Conservation (phyloP, 92 coral and sea anemone species). For the Paramuricea clavata region DNA sequence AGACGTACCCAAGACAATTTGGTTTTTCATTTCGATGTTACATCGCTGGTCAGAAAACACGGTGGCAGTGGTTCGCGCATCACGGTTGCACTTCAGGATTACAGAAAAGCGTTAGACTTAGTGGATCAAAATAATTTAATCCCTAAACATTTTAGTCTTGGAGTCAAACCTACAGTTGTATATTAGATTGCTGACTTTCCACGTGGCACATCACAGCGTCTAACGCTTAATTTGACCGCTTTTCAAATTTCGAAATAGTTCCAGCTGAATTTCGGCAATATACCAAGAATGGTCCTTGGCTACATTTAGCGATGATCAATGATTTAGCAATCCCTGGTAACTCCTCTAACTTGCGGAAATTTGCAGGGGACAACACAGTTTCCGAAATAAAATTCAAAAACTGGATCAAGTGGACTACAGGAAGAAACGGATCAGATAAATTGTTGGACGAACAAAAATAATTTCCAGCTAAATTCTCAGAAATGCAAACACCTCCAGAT, state of each 20-base stretch:
- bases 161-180: slow-evolving; percentile 36
- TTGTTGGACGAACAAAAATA: too few species aligned
- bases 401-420: too few species aligned
- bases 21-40: slow-evolving; percentile 25
- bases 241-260: too few species aligned
- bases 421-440: too few species aligned
- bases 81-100: slow-evolving; percentile 44
- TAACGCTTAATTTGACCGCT: background rate
- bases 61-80: too few species aligned
- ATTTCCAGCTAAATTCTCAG: too few species aligned
- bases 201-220: slow-evolving; percentile 24
- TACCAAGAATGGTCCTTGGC: slow-evolving; percentile 36
- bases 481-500: too few species aligned
- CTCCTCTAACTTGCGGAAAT: background rate
- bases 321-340: background rate
- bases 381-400: too few species aligned
- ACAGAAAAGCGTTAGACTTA: slow-evolving; percentile 43
- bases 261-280: too few species aligned
- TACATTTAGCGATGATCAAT: slow-evolving; percentile 40
- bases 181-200: slow-evolving; percentile 56
- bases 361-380: background rate
- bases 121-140: too few species aligned
- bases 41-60: slow-evolving; percentile 26
- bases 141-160: slow-evolving; percentile 25
- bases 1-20: too few species aligned